Evolutionary conservation across 2,888 invertebrate genomes (phyloP).

Genomic region (Priocnemis perturbator): DNA sequence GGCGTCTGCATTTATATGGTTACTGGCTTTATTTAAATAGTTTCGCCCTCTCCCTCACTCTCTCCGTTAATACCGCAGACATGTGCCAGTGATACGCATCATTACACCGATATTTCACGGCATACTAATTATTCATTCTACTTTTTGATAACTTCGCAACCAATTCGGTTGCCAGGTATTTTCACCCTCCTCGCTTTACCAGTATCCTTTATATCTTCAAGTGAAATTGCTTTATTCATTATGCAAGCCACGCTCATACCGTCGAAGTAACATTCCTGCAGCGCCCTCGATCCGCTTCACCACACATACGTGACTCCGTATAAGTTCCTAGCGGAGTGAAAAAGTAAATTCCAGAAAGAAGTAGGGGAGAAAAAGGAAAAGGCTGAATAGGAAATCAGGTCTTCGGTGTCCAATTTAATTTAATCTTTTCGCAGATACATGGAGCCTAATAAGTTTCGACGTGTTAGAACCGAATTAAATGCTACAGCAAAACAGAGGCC

Average conservation of each 20-base stretch:
- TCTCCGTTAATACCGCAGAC: too few species aligned
- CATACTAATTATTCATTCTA: not conserved
- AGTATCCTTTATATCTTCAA: constrained; percentile 58
- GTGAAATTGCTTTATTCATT: constrained; percentile 65
- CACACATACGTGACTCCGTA: constrained; percentile 67
- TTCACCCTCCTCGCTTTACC: constrained; percentile 35
- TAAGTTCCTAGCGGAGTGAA: constrained; percentile 27
- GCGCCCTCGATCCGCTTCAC: constrained; percentile 67
- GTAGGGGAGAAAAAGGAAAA: not conserved
- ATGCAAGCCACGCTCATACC: constrained; percentile 59
- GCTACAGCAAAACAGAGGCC: too few species aligned
- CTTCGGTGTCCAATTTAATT: too few species aligned
- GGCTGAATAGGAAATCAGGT: not conserved
- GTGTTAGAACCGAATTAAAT: too few species aligned
- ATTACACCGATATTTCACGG: too few species aligned
- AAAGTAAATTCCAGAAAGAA: constrained; percentile 9
- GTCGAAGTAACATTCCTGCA: constrained; percentile 32
- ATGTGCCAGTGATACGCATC: too few species aligned
- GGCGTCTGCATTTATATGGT: too few species aligned
- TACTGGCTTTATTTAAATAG: too few species aligned
- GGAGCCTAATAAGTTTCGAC: too few species aligned
- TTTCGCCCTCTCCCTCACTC: too few species aligned
- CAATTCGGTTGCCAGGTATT: constrained; percentile 25
- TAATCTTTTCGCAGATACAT: too few species aligned
- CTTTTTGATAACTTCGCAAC: constrained; percentile 7